A percentile compares a stretch with the other conserved stretches of the same genome.
Evolutionary conservation across 2,888 invertebrate genomes (phyloP).

Genomic region (Margaritifera margaritifera): DNA sequence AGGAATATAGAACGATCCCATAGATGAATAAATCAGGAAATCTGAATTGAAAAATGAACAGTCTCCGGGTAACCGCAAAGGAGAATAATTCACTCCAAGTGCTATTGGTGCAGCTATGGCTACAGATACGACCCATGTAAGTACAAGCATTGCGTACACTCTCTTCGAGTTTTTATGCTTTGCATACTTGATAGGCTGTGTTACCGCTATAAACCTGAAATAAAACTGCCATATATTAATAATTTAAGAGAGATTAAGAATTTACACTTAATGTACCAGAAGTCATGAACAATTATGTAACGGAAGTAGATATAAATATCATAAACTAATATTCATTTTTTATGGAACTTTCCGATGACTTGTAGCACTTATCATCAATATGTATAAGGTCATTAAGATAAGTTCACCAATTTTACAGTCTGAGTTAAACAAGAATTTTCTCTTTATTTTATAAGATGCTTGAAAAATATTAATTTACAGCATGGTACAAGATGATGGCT

Average conservation of each 20-base stretch:
- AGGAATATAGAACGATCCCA: conserved; percentile 99
- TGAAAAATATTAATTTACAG: too few species aligned
- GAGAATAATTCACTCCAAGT: conserved; percentile 94
- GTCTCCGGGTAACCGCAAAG: conserved; percentile 85
- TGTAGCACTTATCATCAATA: too few species aligned
- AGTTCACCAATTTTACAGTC: too few species aligned
- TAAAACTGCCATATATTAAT: conserved; percentile 1
- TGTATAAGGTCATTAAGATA: too few species aligned
- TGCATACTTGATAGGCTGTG: conserved; percentile 98
- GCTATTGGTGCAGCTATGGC: conserved; percentile 97
- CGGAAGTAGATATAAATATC: conserved; percentile 4
- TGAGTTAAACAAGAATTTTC: too few species aligned
- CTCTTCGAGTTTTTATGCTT: conserved; percentile 92
- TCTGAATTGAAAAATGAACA: conserved; percentile 98
- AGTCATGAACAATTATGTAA: background rate
- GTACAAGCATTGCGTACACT: conserved; percentile 93
- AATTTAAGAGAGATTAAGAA: too few species aligned
- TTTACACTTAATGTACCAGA: too few species aligned
- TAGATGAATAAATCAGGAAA: conserved; percentile 97
- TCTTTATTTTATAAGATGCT: too few species aligned
- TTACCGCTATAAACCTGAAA: conserved; percentile 96
- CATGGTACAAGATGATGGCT: too few species aligned
- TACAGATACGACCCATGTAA: conserved; percentile 96
- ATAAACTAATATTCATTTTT: too few species aligned
- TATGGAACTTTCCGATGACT: too few species aligned